Percentiles rank a stretch among this genome's conserved stretches.
phyloP scores from a whole-genome alignment of 2,797 vertebrate genomes.

The Margarornis squamiger region DNA sequence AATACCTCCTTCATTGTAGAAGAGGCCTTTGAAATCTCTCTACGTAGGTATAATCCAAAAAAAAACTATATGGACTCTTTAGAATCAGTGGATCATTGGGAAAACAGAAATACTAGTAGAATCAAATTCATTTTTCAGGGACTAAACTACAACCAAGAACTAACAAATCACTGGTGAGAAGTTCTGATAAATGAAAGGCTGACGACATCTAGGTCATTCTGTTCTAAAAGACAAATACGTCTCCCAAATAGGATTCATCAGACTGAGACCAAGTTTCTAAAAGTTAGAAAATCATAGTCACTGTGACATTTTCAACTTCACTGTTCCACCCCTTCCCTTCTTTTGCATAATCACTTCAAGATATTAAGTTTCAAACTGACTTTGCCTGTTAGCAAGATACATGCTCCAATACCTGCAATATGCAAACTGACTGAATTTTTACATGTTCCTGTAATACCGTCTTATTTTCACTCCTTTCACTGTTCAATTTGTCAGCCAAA shows the following conservation, averaged over 20 bases:
- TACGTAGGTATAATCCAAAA: not conserved
- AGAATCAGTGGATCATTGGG: not conserved
- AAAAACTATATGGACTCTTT: not conserved
- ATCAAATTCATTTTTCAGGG: not conserved
- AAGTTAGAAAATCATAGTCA: not conserved
- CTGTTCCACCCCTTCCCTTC: not conserved
- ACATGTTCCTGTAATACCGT: not conserved
- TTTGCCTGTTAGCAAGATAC: not conserved
- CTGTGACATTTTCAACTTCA: not conserved
- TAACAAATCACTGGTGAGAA: not conserved
- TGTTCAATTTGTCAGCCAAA: not conserved
- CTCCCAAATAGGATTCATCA: not conserved
- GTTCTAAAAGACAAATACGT: not conserved
- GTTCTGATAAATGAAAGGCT: not conserved
- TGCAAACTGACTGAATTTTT: not conserved
- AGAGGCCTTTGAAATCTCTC: not conserved
- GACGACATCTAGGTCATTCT: not conserved
- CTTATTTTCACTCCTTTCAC: not conserved
- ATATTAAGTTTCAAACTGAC: not conserved
- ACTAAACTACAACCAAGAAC: not conserved
- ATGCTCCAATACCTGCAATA: not conserved
- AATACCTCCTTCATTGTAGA: not conserved
- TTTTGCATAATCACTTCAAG: not conserved
- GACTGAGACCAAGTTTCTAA: not conserved
- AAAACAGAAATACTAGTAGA: not conserved